Evolutionary conservation across 2,797 vertebrate species (phyloP).

Genomic region (Squalus acanthias): DNA sequence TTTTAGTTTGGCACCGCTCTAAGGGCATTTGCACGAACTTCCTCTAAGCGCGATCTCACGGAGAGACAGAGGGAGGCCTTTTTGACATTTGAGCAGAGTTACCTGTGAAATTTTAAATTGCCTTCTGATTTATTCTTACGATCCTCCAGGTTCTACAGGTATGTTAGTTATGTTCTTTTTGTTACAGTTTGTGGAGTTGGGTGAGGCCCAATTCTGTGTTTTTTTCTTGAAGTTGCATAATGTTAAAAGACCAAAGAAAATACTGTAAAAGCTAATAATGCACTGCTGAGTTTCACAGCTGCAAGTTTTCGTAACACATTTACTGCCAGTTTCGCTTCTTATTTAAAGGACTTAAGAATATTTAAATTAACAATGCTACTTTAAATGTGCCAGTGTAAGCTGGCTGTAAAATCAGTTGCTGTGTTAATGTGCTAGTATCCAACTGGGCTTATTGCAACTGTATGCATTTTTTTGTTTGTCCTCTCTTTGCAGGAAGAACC

Average conservation of each 20-base stretch:
- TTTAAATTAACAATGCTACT: background rate
- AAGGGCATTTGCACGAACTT: conserved; percentile 65
- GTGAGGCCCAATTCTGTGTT: conserved; percentile 16
- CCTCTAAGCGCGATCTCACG: conserved; percentile 55
- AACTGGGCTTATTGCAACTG: conserved; percentile 13
- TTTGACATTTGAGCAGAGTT: conserved; percentile 54
- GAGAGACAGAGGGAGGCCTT: conserved; percentile 50
- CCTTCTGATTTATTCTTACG: conserved; percentile 48
- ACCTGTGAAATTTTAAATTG: conserved; percentile 50
- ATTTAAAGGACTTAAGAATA: background rate
- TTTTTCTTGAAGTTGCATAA: background rate
- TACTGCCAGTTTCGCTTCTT: background rate
- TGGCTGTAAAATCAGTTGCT: conserved; percentile 7
- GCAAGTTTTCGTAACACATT: background rate
- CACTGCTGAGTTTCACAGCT: background rate
- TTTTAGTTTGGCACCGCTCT: conserved; percentile 60
- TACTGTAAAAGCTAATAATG: background rate
- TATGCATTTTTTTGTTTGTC: conserved; percentile 17
- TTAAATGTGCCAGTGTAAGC: background rate
- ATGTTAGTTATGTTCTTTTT: conserved; percentile 58
- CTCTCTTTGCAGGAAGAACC: conserved; percentile 83
- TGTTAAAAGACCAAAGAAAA: background rate
- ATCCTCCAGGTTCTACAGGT: conserved; percentile 69
- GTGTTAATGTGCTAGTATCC: conserved; percentile 8
- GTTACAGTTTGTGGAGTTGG: conserved; percentile 1